phyloP scores from a whole-genome alignment of 2,113 vertebrate species.

The Mohoua ochrocephala region DNA sequence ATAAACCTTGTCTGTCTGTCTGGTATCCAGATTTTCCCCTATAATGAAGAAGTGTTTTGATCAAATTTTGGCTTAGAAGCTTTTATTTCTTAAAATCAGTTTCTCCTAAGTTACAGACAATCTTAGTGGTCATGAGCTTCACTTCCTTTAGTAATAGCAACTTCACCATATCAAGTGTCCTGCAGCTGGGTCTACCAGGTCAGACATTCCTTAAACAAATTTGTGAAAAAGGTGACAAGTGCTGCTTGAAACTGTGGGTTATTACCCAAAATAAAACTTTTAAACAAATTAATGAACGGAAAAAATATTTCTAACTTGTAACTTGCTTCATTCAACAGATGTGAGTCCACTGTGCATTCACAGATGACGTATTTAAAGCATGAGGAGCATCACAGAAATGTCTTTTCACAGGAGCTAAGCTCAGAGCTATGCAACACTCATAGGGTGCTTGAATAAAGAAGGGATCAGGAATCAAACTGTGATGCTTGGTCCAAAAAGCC shows the following conservation, averaged over 20 bases:
- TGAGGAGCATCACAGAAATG: background rate
- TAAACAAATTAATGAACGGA: background rate
- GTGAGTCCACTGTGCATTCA: background rate
- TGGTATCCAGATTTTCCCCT: background rate
- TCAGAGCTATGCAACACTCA: background rate
- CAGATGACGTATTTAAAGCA: background rate
- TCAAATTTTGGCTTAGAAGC: background rate
- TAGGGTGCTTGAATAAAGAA: background rate
- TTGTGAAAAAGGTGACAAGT: background rate
- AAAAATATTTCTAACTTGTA: background rate
- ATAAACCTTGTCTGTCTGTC: background rate
- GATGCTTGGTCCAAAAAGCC: background rate
- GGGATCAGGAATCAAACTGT: background rate
- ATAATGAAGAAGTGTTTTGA: background rate
- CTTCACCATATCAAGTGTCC: background rate
- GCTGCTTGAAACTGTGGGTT: background rate
- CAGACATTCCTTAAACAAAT: background rate
- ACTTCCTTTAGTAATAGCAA: background rate
- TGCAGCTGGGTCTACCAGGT: background rate
- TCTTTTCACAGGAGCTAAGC: background rate
- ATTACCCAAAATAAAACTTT: background rate
- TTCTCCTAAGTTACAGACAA: background rate
- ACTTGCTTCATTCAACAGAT: background rate
- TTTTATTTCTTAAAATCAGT: background rate
- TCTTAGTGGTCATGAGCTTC: background rate